Percentiles rank a stretch among this genome's conserved stretches.
phyloP scores from a whole-genome alignment of 2,888 invertebrate genomes.

The Melipona bicolor region DNA sequence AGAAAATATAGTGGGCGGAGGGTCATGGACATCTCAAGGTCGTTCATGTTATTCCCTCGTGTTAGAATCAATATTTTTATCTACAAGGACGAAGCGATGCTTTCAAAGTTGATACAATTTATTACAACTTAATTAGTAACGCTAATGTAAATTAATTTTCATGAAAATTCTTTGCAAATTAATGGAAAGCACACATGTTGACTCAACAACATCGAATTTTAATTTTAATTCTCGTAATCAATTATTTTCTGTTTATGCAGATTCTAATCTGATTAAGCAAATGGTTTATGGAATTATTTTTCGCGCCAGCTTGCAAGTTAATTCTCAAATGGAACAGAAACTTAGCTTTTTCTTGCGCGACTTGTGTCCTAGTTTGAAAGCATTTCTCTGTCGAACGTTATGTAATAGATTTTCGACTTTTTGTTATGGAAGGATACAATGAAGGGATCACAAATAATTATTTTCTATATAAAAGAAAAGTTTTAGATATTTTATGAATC shows the following conservation, averaged over 20 bases:
- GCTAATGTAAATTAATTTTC: not conserved
- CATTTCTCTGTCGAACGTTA: conserved; percentile 14
- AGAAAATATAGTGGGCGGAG: not conserved
- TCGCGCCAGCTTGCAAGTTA: not conserved
- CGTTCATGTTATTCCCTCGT: not conserved
- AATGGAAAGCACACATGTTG: no score
- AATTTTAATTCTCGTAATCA: not conserved
- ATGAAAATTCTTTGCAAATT: not conserved
- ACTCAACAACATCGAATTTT: not conserved
- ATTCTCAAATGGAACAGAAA: conserved; percentile 15
- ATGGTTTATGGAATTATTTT: conserved; percentile 9
- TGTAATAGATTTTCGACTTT: not conserved
- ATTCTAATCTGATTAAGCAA: conserved; percentile 1
- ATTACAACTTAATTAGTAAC: not conserved
- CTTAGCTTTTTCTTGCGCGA: not conserved
- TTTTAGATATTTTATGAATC: no score
- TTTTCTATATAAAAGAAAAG: not conserved
- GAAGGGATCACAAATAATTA: not conserved
- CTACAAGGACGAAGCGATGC: not conserved
- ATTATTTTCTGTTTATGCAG: not conserved
- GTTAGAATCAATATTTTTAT: not conserved
- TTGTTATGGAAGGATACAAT: not conserved
- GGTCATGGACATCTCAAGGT: conserved; percentile 4
- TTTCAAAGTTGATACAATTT: not conserved
- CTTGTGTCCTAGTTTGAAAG: not conserved